These are phyloP conservation scores for Ypsolopha sequella DNA, from an alignment of 2,888 invertebrate species.

Conservation along the genomic window DNA sequence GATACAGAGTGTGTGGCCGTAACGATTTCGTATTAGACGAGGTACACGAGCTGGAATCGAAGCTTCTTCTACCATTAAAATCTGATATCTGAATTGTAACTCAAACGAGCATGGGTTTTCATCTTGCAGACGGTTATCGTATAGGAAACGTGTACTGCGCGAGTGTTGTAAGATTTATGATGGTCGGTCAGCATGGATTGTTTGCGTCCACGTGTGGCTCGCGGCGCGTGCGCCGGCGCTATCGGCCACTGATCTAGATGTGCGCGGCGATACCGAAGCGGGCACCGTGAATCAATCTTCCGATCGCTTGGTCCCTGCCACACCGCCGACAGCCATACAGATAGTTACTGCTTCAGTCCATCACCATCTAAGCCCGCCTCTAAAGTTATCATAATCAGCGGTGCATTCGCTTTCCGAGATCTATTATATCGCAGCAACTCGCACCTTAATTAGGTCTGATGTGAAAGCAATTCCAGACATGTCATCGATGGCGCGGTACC, in stretches of 20 bases:
- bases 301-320: constrained; percentile 15
- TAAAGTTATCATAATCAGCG: no score
- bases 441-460: no score
- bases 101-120: constrained; percentile 52
- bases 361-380: no score
- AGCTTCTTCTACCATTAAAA: background rate
- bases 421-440: no score
- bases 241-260: constrained; percentile 36
- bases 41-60: background rate
- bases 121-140: constrained; percentile 21
- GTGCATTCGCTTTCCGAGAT: no score
- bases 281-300: constrained; percentile 58
- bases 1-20: background rate
- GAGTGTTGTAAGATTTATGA: constrained; percentile 54
- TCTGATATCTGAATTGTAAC: constrained; percentile 18
- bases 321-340: no score
- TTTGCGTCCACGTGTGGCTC: constrained; percentile 20
- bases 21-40: background rate
- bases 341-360: no score
- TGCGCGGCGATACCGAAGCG: constrained; percentile 38
- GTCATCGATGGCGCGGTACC: background rate
- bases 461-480: constrained; percentile 1
- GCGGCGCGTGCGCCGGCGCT: constrained; percentile 36
- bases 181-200: constrained; percentile 36
- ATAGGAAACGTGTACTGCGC: constrained; percentile 26